phyloP scores from a whole-genome alignment of 2,888 invertebrate species.

The Macrophya alboannulata region DNA sequence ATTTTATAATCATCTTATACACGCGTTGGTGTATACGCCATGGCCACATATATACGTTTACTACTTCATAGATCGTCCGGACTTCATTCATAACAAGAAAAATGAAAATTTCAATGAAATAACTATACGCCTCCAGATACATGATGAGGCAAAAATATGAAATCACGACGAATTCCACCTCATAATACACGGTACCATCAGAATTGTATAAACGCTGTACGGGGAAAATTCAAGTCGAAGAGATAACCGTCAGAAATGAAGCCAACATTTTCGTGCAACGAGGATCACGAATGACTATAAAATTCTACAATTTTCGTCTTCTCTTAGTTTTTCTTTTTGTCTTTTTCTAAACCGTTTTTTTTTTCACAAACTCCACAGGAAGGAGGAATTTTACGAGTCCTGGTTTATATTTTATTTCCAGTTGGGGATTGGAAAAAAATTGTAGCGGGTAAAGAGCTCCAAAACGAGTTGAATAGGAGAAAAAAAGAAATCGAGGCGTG shows the following conservation, averaged over 20 bases:
- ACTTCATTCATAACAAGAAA: constrained; percentile 34
- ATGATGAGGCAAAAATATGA: background rate
- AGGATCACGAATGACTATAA: background rate
- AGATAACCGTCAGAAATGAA: background rate
- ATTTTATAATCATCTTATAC: constrained; percentile 56
- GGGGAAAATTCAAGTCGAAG: background rate
- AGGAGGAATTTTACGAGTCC: constrained; percentile 37
- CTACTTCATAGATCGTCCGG: constrained; percentile 36
- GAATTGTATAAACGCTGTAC: background rate
- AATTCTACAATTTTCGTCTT: background rate
- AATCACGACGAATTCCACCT: background rate
- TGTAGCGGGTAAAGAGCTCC: background rate
- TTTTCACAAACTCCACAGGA: background rate
- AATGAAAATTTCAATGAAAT: constrained; percentile 33
- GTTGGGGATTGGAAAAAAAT: background rate
- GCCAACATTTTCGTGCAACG: background rate
- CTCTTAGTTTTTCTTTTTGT: background rate
- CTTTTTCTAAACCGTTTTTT: background rate
- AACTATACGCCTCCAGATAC: background rate
- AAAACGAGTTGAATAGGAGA: background rate
- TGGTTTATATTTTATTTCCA: background rate
- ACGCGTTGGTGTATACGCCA: constrained; percentile 22
- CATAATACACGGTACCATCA: background rate
- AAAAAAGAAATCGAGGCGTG: background rate
- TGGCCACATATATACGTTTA: constrained; percentile 11